Evolutionary conservation across 2,797 vertebrate genomes (phyloP), one percentile per base, ranked within the genome.

Genomic region (Cynodonichthys magdalenae): DNA sequence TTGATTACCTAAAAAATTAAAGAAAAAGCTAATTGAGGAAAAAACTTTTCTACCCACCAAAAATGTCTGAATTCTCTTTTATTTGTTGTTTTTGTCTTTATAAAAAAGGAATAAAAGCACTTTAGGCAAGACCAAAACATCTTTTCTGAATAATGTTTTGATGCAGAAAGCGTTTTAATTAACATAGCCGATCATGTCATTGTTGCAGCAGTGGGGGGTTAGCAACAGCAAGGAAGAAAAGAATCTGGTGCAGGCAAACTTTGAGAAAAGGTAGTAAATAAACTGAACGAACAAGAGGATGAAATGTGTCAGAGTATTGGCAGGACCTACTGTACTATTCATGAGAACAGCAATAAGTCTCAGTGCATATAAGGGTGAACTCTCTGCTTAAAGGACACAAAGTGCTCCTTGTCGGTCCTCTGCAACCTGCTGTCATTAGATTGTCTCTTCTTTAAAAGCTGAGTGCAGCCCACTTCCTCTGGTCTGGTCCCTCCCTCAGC

Each of bases 361-460:
- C 77, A 68, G 63, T 64, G 69, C 63, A 84, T 78, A 77, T 78
- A 77, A 77, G 63, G 69, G 51, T 53, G 53, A 80, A 80, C 66
- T 66, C 74, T 74, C 70, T 79, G 63, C 66, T 8, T 82, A 84
- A 90, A 89, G 86, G 80, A 90, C 87, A 83, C 53, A 61, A 50
- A 75, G 71, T 41, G 53, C 63, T 75, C 60, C 48, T 55, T 67
- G 47, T 51, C 34, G 62, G 87, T 85, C 77, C 81, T 90, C 80
- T 81, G 59, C 73, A 87, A 80, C 59, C 77, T 67, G 53, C 60
- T 39, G 63, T 79, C 81, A 89, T 87, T 85, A 85, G 53, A 83
- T 85, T 89, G 81, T 82, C 79, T 79, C 79, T 71, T 66, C 76
- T 90, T 90, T 84, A 85, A 89, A 87, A 69, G 80, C 80, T 71